Percentiles rank a stretch among this genome's conserved stretches.
Evolutionary conservation across 2,113 vertebrate species (phyloP).

Genomic region (Notothenia rossii): DNA sequence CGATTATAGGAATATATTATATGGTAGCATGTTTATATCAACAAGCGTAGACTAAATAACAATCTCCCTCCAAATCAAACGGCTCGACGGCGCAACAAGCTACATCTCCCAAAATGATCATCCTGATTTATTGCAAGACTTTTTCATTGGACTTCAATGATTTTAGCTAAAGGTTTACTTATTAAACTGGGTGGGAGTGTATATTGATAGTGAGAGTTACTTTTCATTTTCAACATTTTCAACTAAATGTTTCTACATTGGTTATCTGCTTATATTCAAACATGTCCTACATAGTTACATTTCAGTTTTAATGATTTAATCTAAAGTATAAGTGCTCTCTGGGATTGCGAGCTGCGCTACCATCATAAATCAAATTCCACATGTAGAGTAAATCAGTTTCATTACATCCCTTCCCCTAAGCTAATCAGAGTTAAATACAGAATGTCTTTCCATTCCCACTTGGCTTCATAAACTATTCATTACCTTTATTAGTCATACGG

Average conservation of each 20-base stretch:
- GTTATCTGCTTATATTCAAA: background rate
- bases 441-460: constrained; percentile 36
- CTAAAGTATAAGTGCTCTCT: background rate
- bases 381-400: constrained; percentile 20
- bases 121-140: background rate
- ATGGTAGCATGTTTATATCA: background rate
- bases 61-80: background rate
- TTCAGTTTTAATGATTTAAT: constrained; percentile 7
- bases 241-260: background rate
- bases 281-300: background rate
- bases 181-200: background rate
- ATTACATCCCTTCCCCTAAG: background rate
- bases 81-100: background rate
- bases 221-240: background rate
- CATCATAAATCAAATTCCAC: constrained; percentile 18
- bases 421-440: constrained; percentile 9
- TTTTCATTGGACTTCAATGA: background rate
- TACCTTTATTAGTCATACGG: constrained; percentile 34
- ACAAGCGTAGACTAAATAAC: background rate
- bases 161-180: background rate
- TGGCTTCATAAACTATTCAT: constrained; percentile 54
- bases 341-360: background rate
- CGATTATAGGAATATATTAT: background rate
- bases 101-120: background rate
- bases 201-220: background rate